Base-by-base conservation (phyloP, 2,797 vertebrate species). In the Adrianichthys oophorus region DNA sequence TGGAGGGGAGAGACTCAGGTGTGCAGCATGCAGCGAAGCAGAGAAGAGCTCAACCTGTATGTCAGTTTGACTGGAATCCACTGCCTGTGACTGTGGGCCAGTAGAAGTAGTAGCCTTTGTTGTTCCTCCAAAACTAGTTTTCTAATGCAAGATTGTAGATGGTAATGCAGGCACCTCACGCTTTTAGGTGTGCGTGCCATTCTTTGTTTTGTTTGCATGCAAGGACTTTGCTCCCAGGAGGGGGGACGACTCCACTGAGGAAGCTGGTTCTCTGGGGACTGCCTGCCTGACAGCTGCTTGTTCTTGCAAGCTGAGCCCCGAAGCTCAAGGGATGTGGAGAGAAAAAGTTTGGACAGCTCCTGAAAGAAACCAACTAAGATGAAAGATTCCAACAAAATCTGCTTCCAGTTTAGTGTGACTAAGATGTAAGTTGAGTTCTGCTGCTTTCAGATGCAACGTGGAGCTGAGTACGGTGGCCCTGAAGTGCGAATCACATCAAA, bases 251-350 rank as follows among this genome's bases (percentile, higher is more conserved):
- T 63, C 70, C 61, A 37, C 41, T 2, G 59, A 68, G 67, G 37
- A 56, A 19, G 59, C 42, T 12, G 56, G 32, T 52, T 65, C 82
- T 74, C 80, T 4, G 19, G 75, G 79, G 83, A 70, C n/a, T 56
- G 41, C 32, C 19, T 29, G 48, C 54, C 55, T 73, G 63, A 70
- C 66, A 53, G 52, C 40, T 15, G 15, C 17, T 47, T 56, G 54
- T 45, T 69, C 45, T 24, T 48, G 70, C 85, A 84, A 88, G 83
- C 86, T 82, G 83, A 86, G 84, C 78, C 78, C 79, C 72, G 51
- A 65, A 70, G 43, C 84, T 77, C 79, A 17, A 57, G 76, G 84
- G 86, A 82, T 40, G 52, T 24, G 18, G 0, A 3, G 19, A 55
- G 16, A 12, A 37, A 37, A 37, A 37, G 32, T 37, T 37, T 37